Conservation (phyloP, 1,140 invertebrate species). For the Callitettix versicolor region DNA sequence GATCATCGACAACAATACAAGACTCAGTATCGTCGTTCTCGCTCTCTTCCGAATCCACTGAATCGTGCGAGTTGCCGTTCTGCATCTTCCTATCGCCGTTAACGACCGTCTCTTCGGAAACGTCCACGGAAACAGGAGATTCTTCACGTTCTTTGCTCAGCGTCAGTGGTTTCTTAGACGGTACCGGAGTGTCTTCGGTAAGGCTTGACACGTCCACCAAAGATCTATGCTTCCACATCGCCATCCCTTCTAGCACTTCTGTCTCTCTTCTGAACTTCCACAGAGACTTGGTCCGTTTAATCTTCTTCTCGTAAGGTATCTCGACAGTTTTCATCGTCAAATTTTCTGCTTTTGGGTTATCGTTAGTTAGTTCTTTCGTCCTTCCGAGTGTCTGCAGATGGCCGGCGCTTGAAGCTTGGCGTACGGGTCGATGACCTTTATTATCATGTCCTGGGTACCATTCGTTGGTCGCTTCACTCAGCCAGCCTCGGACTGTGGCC, state of each 20-base stretch:
- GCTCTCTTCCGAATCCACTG: conserved; percentile 12
- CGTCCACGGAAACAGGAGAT: conserved; percentile 31
- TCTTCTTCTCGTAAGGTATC: conserved; percentile 29
- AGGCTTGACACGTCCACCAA: conserved; percentile 51
- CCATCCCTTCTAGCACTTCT: conserved; percentile 69
- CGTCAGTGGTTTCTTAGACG: conserved; percentile 36
- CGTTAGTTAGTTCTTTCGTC: conserved; percentile 24
- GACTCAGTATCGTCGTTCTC: conserved; percentile 35
- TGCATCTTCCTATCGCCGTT: conserved; percentile 19
- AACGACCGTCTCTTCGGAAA: conserved; percentile 28
- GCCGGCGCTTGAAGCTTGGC: conserved; percentile 24
- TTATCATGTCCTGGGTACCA: conserved; percentile 25
- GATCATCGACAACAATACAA: conserved; percentile 60
- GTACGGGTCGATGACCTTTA: conserved; percentile 19
- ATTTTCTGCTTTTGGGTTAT: conserved; percentile 38
- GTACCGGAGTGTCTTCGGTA: conserved; percentile 33
- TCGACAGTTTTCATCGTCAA: conserved; percentile 26
- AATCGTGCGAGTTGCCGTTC: background rate
- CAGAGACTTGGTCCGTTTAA: conserved; percentile 67
- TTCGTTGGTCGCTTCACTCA: conserved; percentile 29
- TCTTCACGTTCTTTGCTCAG: conserved; percentile 32
- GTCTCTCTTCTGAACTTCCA: conserved; percentile 67
- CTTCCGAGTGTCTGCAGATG: conserved; percentile 21
- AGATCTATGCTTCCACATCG: conserved; percentile 72
- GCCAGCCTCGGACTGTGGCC: conserved; percentile 39